Evolutionary conservation across 2,888 invertebrate genomes (phyloP).

Genomic region (Lordiphosa andalusiaca): DNA sequence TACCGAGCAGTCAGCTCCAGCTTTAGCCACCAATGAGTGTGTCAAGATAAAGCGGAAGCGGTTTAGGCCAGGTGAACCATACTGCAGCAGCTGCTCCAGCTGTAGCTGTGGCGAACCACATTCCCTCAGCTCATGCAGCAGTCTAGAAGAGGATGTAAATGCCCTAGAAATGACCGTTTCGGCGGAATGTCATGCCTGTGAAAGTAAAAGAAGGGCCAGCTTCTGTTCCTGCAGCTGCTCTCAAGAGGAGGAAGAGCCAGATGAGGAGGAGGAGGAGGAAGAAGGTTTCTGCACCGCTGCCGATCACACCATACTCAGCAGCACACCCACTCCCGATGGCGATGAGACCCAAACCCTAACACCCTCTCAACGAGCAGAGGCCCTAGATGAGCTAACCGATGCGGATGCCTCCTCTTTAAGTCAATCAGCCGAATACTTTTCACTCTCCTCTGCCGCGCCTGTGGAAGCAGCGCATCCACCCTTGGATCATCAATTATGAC

Average conservation of each 20-base stretch:
- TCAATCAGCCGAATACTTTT: slow-evolving; percentile 78
- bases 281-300: slow-evolving; percentile 67
- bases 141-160: slow-evolving; percentile 61
- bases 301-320: slow-evolving; percentile 51
- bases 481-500: slow-evolving; percentile 79
- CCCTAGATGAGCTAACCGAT: slow-evolving; percentile 65
- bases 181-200: slow-evolving; percentile 66
- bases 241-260: slow-evolving; percentile 56
- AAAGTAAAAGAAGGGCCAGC: slow-evolving; percentile 70
- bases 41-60: slow-evolving; percentile 76
- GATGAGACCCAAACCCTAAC: slow-evolving; percentile 59
- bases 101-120: slow-evolving; percentile 66
- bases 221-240: slow-evolving; percentile 77
- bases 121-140: slow-evolving; percentile 72
- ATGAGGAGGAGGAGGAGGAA: slow-evolving; percentile 38
- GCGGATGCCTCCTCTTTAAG: slow-evolving; percentile 74
- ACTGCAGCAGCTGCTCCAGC: slow-evolving; percentile 76
- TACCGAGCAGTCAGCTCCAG: slow-evolving; percentile 42
- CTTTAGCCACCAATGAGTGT: slow-evolving; percentile 63
- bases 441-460: slow-evolving; percentile 63
- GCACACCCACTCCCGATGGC: slow-evolving; percentile 46
- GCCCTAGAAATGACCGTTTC: slow-evolving; percentile 61
- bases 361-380: slow-evolving; percentile 61
- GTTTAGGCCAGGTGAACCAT: slow-evolving; percentile 64
- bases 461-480: slow-evolving; percentile 43